Percentiles rank a stretch among this genome's conserved stretches.
phyloP scores from a whole-genome alignment of 1,140 invertebrate species.

The Antheraea mylitta region DNA sequence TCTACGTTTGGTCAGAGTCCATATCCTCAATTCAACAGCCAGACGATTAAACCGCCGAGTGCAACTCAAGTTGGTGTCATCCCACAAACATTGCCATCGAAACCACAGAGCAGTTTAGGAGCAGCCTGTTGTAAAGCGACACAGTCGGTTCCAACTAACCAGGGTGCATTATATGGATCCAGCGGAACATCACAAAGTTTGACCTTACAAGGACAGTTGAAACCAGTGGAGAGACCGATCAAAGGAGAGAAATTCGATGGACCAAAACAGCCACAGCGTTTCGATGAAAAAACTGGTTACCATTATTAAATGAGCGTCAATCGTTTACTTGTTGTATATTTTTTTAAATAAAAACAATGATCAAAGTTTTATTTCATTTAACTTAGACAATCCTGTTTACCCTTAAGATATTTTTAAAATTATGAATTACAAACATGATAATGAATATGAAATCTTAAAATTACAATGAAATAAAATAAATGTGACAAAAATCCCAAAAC shows the following conservation, averaged over 20 bases:
- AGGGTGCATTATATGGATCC: background rate
- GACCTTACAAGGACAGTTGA: background rate
- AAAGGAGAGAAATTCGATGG: conserved; percentile 47
- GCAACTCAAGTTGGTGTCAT: background rate
- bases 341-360: background rate
- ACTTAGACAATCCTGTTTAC: too few species aligned
- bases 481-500: too few species aligned
- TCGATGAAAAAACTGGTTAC: conserved; percentile 56
- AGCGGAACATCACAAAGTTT: background rate
- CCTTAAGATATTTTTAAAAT: too few species aligned
- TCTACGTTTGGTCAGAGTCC: background rate
- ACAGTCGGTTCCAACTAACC: too few species aligned
- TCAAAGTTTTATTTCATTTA: too few species aligned
- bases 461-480: too few species aligned
- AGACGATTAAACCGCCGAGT: background rate
- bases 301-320: conserved; percentile 45
- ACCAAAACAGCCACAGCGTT: conserved; percentile 51
- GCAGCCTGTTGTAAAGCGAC: too few species aligned
- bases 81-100: background rate
- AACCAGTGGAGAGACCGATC: background rate
- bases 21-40: background rate
- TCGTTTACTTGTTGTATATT: background rate
- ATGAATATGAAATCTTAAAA: too few species aligned
- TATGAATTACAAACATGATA: too few species aligned
- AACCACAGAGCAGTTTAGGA: background rate